Percentiles rank a stretch among this genome's conserved stretches.
phyloP scores from a whole-genome alignment of 2,113 vertebrate genomes.

The Mystacornis crossleyi region DNA sequence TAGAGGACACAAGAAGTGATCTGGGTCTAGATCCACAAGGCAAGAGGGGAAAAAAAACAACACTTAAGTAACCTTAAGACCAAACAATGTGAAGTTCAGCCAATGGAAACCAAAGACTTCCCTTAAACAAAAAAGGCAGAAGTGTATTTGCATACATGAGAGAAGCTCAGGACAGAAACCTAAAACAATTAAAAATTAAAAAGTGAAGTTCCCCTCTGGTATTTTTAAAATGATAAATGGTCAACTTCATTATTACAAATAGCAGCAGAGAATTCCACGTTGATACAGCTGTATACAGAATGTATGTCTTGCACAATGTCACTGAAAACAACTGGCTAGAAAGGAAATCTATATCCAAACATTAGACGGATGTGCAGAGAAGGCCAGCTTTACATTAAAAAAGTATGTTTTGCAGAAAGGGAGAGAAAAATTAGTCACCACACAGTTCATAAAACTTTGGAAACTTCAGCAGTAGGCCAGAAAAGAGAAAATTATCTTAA shows the following conservation, averaged over 20 bases:
- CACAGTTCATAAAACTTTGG: conserved; percentile 13
- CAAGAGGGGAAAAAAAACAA: neutral
- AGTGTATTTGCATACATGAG: neutral
- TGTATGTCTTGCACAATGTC: neutral
- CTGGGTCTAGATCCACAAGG: neutral
- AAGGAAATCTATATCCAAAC: neutral
- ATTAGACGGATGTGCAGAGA: neutral
- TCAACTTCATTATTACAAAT: neutral
- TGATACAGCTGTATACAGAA: neutral
- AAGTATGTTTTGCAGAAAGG: neutral
- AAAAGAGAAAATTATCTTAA: neutral
- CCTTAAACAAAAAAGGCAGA: neutral
- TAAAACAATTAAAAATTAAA: neutral
- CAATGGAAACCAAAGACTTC: neutral
- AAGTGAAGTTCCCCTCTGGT: neutral
- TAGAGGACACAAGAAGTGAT: neutral
- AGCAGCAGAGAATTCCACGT: neutral
- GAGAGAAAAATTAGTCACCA: neutral
- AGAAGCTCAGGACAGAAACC: neutral
- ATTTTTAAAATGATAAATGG: neutral
- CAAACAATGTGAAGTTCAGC: neutral
- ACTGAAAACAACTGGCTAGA: neutral
- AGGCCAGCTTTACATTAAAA: neutral
- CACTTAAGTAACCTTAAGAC: neutral
- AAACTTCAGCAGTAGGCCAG: neutral